Evolutionary conservation across 2,113 vertebrate genomes (phyloP).

Genomic region (Heterochromis multidens): DNA sequence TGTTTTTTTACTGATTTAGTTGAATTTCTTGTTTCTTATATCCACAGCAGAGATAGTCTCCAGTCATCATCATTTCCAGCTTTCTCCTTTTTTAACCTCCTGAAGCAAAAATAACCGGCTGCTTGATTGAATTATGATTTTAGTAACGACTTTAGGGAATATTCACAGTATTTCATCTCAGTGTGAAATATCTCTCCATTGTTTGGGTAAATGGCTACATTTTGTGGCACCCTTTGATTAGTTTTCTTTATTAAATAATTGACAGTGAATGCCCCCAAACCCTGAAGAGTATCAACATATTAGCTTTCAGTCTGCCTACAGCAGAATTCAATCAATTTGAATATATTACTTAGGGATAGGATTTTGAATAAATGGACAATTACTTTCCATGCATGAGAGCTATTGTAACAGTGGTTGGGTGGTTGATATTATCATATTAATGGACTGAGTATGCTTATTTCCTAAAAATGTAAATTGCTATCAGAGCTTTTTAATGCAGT

Average conservation of each 20-base stretch:
- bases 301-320: not conserved
- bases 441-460: conserved; percentile 15
- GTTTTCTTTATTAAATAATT: conserved; percentile 56
- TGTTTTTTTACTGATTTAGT: not conserved
- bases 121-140: conserved; percentile 49
- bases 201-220: conserved; percentile 39
- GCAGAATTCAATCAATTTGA: not conserved
- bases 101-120: conserved; percentile 4
- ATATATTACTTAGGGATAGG: conserved; percentile 2
- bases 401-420: conserved; percentile 8
- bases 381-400: conserved; percentile 27
- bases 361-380: conserved; percentile 40
- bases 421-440: conserved; percentile 53
- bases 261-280: conserved; percentile 19
- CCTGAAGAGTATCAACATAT: conserved; percentile 13
- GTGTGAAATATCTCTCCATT: conserved; percentile 16
- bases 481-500: not conserved
- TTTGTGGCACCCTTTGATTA: conserved; percentile 49
- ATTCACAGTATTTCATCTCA: not conserved
- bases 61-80: not conserved
- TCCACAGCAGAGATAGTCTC: not conserved
- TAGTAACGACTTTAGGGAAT: conserved; percentile 25
- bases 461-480: conserved; percentile 35
- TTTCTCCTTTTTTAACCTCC: not conserved
- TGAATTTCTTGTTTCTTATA: not conserved